Percentiles rank a stretch among this genome's conserved stretches.
phyloP scores from a whole-genome alignment of 2,888 invertebrate genomes.

The Hypsopygia costalis region DNA sequence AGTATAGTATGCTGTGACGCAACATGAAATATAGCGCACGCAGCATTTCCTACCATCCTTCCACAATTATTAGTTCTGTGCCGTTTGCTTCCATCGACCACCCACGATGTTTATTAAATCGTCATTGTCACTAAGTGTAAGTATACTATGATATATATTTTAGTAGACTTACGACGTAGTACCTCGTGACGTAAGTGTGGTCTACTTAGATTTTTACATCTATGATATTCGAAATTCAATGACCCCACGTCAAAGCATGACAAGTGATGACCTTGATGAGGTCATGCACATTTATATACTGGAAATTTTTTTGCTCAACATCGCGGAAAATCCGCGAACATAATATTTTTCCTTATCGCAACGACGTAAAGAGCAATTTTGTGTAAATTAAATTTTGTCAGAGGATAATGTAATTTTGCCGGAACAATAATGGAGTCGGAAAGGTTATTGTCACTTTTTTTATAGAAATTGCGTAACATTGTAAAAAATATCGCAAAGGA shows the following conservation, averaged over 20 bases:
- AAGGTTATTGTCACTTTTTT: conserved; percentile 16
- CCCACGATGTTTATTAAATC: too few relatives aligned
- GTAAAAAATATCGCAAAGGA: conserved; percentile 1
- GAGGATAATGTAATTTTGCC: conserved; percentile 16
- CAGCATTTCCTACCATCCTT: too few relatives aligned
- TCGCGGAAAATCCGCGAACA: conserved; percentile 6
- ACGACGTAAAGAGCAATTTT: conserved; percentile 15
- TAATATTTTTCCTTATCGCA: conserved; percentile 13
- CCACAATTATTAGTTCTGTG: too few relatives aligned
- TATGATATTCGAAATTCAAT: conserved; percentile 23
- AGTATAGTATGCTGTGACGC: too few relatives aligned
- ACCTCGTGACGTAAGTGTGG: too few relatives aligned
- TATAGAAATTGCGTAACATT: conserved; percentile 9
- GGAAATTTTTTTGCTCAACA: conserved; percentile 9
- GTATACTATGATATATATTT: too few relatives aligned
- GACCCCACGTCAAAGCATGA: conserved; percentile 27
- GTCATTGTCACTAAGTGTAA: too few relatives aligned
- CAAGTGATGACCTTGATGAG: conserved; percentile 44
- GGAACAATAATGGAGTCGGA: conserved; percentile 12
- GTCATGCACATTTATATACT: conserved; percentile 35
- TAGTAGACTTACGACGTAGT: too few relatives aligned
- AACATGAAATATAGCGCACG: too few relatives aligned
- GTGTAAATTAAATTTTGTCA: conserved; percentile 10
- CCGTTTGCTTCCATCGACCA: too few relatives aligned
- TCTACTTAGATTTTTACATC: background rate